Evolutionary conservation across 2,888 invertebrate species (phyloP), one percentile per base, ranked within the genome.

Genomic region (Nowickia ferox): DNA sequence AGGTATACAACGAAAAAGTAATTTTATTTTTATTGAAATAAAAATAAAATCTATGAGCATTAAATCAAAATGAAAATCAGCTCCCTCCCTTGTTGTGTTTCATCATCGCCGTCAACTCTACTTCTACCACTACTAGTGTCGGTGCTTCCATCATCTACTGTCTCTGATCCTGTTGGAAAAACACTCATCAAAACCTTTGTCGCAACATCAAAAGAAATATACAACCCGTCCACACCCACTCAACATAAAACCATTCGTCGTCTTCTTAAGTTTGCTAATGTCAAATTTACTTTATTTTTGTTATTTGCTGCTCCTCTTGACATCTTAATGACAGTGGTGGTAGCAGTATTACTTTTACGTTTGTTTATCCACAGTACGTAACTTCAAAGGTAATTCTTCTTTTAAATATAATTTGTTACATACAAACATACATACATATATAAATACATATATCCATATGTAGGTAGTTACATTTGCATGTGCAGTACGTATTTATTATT

Each of bases 181-280:
- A 84, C 90, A 89, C 89, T 90, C 87, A 88, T 90, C 87, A 88
- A 88, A 88, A 66, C 71, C 65, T 77, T 78, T 89, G 89, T 89
- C 88, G 86, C 88, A 85, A 80, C 79, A 83, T 82, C 81, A 84
- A 82, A 81, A 83, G 87, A 84, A 89, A 88, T 88, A 88, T 89
- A 84, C 88, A 88, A 88, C 91, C 91, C 91, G 91, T 91, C 91
- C 91, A 90, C 89, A 88, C 89, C 90, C 90, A 89, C 88, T 72
- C 76, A 66, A 86, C 65, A 66, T 22, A 78, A 83, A 72, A 66
- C 19, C 55, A 55, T 72, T 77, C 63, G 22, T 66, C 66, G 48
- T 61, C 59, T 69, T 76, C 63, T 59, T 85, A 75, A 75, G 82
- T 51, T 80, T 69, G 76, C 79, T 76, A 76, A 69, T 86, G 79